These are phyloP conservation scores for Ectemnius lituratus DNA, from an alignment of 2,888 invertebrate species.

Conservation along the genomic window DNA sequence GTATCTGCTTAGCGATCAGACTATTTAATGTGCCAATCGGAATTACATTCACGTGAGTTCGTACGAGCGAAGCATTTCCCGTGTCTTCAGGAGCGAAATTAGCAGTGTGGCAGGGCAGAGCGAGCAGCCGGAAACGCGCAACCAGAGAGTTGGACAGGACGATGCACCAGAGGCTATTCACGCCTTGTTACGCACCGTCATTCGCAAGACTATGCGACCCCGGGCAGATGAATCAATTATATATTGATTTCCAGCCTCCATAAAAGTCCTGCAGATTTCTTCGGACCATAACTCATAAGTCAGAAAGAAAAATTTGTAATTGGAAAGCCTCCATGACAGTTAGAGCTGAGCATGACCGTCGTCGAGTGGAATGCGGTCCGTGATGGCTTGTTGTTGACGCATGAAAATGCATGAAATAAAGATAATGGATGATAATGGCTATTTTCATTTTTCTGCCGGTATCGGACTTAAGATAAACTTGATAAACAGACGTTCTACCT, in stretches of 20 bases:
- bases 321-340: no score
- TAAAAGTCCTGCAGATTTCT: neutral
- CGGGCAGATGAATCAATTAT: conserved; percentile 50
- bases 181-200: conserved; percentile 37
- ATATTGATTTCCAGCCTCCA: conserved; percentile 27
- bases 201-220: conserved; percentile 46
- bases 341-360: no score
- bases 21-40: neutral
- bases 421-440: conserved; percentile 5
- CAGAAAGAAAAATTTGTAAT: no score
- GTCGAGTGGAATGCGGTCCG: no score
- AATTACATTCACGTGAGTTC: no score
- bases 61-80: no score
- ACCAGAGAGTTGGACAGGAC: conserved; percentile 54
- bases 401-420: neutral
- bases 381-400: no score
- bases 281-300: neutral
- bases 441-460: neutral
- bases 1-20: conserved; percentile 14
- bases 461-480: no score
- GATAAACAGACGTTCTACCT: no score
- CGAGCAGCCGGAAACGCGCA: conserved; percentile 50
- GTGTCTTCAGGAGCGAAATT: conserved; percentile 44
- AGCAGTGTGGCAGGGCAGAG: conserved; percentile 56
- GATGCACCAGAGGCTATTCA: conserved; percentile 49